A percentile compares a stretch with the other conserved stretches of the same genome.
Evolutionary conservation across 2,113 vertebrate species (phyloP).

Genomic region (Empidonax alnorum): DNA sequence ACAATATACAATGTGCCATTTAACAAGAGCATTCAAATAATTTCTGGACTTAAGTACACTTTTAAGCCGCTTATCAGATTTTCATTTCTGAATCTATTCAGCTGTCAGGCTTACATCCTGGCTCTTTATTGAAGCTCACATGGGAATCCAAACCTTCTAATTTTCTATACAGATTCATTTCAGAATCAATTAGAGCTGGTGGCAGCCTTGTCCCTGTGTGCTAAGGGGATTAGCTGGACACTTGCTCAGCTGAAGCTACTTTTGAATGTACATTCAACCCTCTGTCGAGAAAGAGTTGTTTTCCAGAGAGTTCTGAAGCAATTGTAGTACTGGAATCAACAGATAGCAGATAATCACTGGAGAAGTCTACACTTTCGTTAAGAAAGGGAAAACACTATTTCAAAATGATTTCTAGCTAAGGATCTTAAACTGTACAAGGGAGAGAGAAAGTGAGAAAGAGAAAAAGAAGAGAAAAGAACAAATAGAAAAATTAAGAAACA

Average conservation of each 20-base stretch:
- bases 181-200: constrained; percentile 93
- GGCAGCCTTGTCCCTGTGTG: constrained; percentile 81
- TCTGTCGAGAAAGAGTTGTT: constrained; percentile 77
- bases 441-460: too few species aligned
- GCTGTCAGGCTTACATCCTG: constrained; percentile 82
- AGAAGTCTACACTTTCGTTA: constrained; percentile 37
- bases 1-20: constrained; percentile 78
- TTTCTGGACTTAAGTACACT: constrained; percentile 81
- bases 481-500: too few species aligned
- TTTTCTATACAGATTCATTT: constrained; percentile 87
- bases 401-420: too few species aligned
- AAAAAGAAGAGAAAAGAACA: too few species aligned
- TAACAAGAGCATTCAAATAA: constrained; percentile 82
- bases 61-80: constrained; percentile 88
- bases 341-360: constrained; percentile 85
- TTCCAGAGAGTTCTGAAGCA: constrained; percentile 73
- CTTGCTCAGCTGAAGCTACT: constrained; percentile 81
- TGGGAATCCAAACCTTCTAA: constrained; percentile 86
- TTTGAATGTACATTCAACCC: constrained; percentile 75
- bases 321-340: constrained; percentile 78
- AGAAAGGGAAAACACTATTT: too few species aligned
- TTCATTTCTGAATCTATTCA: constrained; percentile 81
- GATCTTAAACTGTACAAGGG: too few species aligned
- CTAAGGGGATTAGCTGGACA: constrained; percentile 86
- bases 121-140: constrained; percentile 79